Evolutionary conservation across 2,113 vertebrate genomes (phyloP).

Genomic region (Nothocercus julius): DNA sequence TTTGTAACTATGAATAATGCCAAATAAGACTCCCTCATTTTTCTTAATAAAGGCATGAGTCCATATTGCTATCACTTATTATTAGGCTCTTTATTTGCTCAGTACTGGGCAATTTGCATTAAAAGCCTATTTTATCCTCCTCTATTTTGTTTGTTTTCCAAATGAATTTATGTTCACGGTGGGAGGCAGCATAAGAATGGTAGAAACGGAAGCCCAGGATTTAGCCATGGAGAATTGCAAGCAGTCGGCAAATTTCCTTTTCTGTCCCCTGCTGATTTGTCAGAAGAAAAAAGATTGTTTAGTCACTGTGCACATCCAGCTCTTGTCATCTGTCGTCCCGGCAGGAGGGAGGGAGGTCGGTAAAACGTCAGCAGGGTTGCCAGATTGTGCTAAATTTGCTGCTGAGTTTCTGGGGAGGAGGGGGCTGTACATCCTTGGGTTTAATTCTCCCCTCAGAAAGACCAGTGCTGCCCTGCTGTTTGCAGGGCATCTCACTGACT

Average conservation of each 20-base stretch:
- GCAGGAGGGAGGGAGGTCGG: neutral
- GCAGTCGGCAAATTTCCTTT: neutral
- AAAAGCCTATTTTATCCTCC: neutral
- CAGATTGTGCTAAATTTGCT: neutral
- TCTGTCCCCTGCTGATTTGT: neutral
- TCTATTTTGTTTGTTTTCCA: slow-evolving; percentile 36
- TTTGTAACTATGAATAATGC: neutral
- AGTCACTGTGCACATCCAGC: neutral
- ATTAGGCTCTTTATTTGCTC: slow-evolving; percentile 26
- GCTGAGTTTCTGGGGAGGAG: neutral
- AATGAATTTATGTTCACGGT: neutral
- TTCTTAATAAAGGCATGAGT: neutral
- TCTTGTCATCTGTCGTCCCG: neutral
- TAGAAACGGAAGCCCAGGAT: neutral
- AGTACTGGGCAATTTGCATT: slow-evolving; percentile 12
- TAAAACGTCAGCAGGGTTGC: neutral
- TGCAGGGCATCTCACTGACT: neutral
- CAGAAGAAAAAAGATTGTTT: neutral
- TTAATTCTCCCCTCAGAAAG: neutral
- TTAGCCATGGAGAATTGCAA: slow-evolving; percentile 15
- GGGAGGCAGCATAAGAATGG: neutral
- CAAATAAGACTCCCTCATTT: neutral
- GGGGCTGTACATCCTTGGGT: neutral
- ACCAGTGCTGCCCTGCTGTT: neutral
- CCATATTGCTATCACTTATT: slow-evolving; percentile 1